Base-by-base conservation (phyloP, 1,140 invertebrate species). In the Hycleus phaleratus region DNA sequence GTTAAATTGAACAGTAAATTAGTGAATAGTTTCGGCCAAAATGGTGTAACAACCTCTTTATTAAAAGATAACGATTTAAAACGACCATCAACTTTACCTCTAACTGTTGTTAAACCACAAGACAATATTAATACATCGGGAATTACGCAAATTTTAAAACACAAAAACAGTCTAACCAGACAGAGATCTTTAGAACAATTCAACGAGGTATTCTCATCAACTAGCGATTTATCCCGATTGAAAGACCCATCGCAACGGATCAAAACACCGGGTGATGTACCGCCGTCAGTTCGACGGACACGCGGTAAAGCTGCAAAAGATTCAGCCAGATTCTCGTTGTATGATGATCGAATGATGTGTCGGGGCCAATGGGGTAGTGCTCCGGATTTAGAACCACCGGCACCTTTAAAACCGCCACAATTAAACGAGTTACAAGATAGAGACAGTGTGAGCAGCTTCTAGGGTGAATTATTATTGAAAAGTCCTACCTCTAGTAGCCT, bases 261-360 rank as follows among this genome's bases (percentile, higher is more conserved):
- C 2, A 91, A 92, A 71, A 92, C 90, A 0, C 89, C 90, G 0
- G 85, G 88, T 0, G 86, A 88, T 70, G 79, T 91, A 1, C 88
- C 89, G 4, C 84, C 86, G 0, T 87, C 86, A 0, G 83, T 88
- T 2, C 66, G 87, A 8, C 80, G 82, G 62, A 82, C 85, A 10
- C 75, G 86, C 38, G 77, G 83, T 7, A 79, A 79, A 55, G 71
- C 73, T 3, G 74, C 75, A 0, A 74, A 71, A 55, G 68, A 70
- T 46, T 73, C 74, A 4, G 63, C 77, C 46, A 67, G 90, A 56
- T 82, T 93, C 62, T 92, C 90, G 10, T 72, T 93, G 3, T 93
- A 92, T 68, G 90, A 93, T 67, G 91, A 93, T 68, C 77, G 90
- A 32, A 89, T 93, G 77, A 93, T 93, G 90, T 49, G 71, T 68